Evolutionary conservation across 2,888 invertebrate species (phyloP).

Genomic region (Camptogramma bilineatum): DNA sequence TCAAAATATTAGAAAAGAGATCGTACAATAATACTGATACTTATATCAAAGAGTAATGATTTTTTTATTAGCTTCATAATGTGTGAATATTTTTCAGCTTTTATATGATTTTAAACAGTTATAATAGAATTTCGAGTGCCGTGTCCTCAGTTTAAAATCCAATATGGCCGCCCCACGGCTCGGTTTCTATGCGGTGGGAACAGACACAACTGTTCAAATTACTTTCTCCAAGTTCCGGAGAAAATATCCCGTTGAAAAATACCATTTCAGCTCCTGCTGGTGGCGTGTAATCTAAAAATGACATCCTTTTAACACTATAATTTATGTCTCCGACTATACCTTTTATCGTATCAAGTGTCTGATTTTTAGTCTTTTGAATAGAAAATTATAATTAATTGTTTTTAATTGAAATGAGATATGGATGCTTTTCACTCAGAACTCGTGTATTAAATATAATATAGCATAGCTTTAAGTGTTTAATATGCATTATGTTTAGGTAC

Average conservation of each 20-base stretch:
- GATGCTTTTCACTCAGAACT: constrained; percentile 64
- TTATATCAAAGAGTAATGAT: too few relatives aligned
- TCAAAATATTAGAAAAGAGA: too few relatives aligned
- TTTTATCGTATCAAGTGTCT: not conserved
- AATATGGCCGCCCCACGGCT: constrained; percentile 49
- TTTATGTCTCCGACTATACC: constrained; percentile 10
- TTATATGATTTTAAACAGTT: not conserved
- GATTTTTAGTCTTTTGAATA: not conserved
- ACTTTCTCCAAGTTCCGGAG: constrained; percentile 61
- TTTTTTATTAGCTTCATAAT: too few relatives aligned
- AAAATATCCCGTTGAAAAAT: constrained; percentile 70
- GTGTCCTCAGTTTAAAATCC: constrained; percentile 54
- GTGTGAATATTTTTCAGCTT: not conserved
- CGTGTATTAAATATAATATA: constrained; percentile 60
- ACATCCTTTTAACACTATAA: constrained; percentile 42
- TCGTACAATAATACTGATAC: too few relatives aligned
- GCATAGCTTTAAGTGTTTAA: constrained; percentile 84
- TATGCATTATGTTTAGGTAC: constrained; percentile 71
- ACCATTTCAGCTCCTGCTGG: constrained; percentile 54
- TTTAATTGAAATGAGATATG: not conserved
- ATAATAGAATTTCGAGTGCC: constrained; percentile 26
- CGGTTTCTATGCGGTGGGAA: constrained; percentile 66
- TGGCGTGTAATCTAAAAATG: constrained; percentile 50
- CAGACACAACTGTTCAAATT: constrained; percentile 73
- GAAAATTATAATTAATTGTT: not conserved